These are phyloP conservation scores for Aplysia californica DNA, from an alignment of 1,140 invertebrate genomes.

Conservation along the genomic window DNA sequence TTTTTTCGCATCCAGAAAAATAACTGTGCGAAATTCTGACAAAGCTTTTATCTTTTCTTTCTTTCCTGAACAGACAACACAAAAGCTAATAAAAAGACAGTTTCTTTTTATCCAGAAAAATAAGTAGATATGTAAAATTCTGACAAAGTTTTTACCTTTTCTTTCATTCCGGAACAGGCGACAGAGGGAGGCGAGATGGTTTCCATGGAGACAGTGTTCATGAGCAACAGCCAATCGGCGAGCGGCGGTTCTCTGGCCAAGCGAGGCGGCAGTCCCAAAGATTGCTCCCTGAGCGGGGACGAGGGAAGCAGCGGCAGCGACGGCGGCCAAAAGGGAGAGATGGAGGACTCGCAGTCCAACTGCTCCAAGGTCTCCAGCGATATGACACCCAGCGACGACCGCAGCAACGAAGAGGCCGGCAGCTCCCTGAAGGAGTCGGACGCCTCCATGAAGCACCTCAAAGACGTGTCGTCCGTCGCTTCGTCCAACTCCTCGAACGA, in stretches of 20 bases:
- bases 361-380: constrained; percentile 44
- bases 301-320: constrained; percentile 29
- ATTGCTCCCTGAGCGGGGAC: constrained; percentile 27
- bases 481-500: constrained; percentile 34
- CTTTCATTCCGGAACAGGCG: not conserved
- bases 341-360: constrained; percentile 34
- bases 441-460: constrained; percentile 17
- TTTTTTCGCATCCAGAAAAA: too few species aligned
- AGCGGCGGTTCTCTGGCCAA: not conserved
- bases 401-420: constrained; percentile 47
- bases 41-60: not conserved
- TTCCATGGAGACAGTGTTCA: constrained; percentile 21
- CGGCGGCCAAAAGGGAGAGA: constrained; percentile 31
- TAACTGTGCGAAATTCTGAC: too few species aligned
- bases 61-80: not conserved
- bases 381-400: constrained; percentile 46
- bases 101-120: too few species aligned
- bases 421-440: constrained; percentile 54
- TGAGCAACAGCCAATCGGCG: not conserved
- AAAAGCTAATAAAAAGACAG: too few species aligned
- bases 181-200: not conserved
- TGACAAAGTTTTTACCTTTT: not conserved
- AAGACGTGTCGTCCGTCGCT: not conserved
- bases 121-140: too few species aligned
- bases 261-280: constrained; percentile 21